phyloP scores from a whole-genome alignment of 2,113 vertebrate genomes.

The Piaya cayana region DNA sequence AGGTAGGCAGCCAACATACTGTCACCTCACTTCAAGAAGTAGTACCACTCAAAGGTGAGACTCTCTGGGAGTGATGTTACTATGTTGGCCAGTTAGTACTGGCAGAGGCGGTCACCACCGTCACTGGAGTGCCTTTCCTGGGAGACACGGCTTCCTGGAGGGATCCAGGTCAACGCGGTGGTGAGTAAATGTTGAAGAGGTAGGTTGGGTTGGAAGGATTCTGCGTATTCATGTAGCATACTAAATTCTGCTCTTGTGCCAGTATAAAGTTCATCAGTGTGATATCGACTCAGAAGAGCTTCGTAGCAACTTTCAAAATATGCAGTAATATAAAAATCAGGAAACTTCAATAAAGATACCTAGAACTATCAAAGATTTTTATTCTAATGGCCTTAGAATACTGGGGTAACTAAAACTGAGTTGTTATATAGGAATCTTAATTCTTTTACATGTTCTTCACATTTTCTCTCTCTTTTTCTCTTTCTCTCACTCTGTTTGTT shows the following conservation, averaged over 20 bases:
- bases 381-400: slow-evolving; percentile 45
- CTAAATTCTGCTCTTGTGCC: not conserved
- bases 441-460: slow-evolving; percentile 79
- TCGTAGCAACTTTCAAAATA: slow-evolving; percentile 4
- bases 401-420: slow-evolving; percentile 43
- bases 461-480: slow-evolving; percentile 75
- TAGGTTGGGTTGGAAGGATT: slow-evolving; percentile 69
- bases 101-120: slow-evolving; percentile 35
- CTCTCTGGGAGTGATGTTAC: slow-evolving; percentile 62
- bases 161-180: slow-evolving; percentile 58
- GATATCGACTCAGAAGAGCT: not conserved
- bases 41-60: slow-evolving; percentile 54
- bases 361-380: slow-evolving; percentile 2
- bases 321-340: slow-evolving; percentile 19
- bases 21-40: slow-evolving; percentile 67
- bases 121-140: slow-evolving; percentile 65
- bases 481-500: slow-evolving; percentile 76
- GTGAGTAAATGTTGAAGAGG: slow-evolving; percentile 74
- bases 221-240: slow-evolving; percentile 38
- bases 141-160: slow-evolving; percentile 66
- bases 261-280: not conserved
- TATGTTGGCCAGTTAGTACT: slow-evolving; percentile 59
- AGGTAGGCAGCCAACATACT: slow-evolving; percentile 59
- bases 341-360: slow-evolving; percentile 18
- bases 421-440: slow-evolving; percentile 61